Conservation (phyloP, 2,797 vertebrate species). For the Spizella passerina region DNA sequence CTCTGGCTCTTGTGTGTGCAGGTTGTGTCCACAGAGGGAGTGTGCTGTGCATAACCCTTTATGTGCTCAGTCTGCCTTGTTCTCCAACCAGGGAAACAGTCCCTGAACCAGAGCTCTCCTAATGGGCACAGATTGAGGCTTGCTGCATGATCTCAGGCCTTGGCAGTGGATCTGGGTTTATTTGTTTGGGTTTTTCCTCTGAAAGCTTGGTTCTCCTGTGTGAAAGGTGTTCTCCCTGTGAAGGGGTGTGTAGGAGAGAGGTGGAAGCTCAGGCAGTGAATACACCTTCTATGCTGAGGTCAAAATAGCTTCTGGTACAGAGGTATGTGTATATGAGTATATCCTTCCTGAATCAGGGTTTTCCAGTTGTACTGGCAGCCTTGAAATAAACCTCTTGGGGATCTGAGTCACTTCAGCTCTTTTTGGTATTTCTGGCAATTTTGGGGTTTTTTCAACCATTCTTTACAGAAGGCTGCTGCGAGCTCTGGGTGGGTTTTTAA, state of each 20-base stretch:
- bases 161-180: no score
- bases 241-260: background rate
- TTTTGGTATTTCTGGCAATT: background rate
- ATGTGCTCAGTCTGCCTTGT: accelerated
- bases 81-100: accelerated
- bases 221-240: background rate
- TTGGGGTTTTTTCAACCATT: background rate
- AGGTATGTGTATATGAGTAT: background rate
- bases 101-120: background rate
- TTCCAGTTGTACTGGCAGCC: background rate
- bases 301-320: background rate
- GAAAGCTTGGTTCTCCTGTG: background rate
- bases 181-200: background rate
- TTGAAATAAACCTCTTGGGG: background rate
- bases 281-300: background rate
- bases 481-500: background rate
- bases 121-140: background rate
- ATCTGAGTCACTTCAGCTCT: background rate
- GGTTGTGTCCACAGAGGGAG: background rate
- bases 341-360: background rate
- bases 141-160: background rate
- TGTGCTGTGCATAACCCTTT: background rate
- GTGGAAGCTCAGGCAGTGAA: background rate
- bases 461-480: background rate
- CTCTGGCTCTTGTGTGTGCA: background rate